A percentile compares a stretch with the other conserved stretches of the same genome.
These are phyloP conservation scores for Drosophila neocordata DNA, from an alignment of 1,140 invertebrate genomes.

Conservation along the genomic window DNA sequence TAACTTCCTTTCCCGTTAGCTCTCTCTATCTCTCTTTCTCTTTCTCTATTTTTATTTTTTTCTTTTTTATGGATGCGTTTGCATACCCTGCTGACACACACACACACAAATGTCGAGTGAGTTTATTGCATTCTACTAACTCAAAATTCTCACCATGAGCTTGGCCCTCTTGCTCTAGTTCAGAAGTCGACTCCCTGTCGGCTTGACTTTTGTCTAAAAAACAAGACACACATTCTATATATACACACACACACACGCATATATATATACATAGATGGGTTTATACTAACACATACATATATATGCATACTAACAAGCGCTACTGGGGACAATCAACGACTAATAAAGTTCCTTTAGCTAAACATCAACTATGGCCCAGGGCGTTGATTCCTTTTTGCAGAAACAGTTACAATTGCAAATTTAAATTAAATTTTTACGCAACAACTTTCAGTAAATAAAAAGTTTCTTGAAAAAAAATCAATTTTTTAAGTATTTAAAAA, in stretches of 20 bases:
- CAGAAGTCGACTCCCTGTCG: background rate
- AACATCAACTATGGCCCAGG: background rate
- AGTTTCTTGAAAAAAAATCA: too few relatives aligned
- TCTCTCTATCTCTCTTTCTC: background rate
- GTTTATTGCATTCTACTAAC: constrained; percentile 63
- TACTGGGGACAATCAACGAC: background rate
- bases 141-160: constrained; percentile 47
- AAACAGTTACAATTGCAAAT: too few relatives aligned
- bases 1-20: background rate
- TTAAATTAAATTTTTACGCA: too few relatives aligned
- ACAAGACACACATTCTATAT: background rate
- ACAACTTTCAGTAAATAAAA: too few relatives aligned
- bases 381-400: too few relatives aligned
- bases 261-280: background rate
- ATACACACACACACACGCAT: background rate
- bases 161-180: constrained; percentile 5
- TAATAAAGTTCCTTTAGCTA: background rate
- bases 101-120: constrained; percentile 14
- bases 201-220: constrained; percentile 1
- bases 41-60: background rate
- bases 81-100: constrained; percentile 4
- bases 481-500: too few relatives aligned
- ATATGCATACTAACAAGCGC: background rate
- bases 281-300: background rate
- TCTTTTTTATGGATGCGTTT: background rate